Percentiles rank a stretch among this genome's conserved stretches.
phyloP scores from a whole-genome alignment of 1,140 invertebrate species.

The Belonocnema kinseyi region DNA sequence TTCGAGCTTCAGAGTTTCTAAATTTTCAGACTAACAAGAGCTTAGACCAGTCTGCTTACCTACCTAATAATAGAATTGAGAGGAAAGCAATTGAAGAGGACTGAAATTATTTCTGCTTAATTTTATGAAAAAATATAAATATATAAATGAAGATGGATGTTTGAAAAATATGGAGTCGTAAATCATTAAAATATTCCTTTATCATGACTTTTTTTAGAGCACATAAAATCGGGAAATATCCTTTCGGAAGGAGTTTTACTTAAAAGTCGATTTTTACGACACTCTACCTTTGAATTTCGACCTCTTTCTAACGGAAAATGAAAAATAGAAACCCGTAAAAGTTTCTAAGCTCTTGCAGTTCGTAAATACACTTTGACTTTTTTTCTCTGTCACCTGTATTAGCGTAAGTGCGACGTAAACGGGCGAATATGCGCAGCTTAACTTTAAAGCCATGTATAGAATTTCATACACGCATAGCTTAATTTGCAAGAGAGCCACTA shows the following conservation, averaged over 20 bases:
- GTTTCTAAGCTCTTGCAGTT: background rate
- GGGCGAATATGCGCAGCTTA: background rate
- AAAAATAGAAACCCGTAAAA: conserved; percentile 8
- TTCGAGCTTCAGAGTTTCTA: too few relatives aligned
- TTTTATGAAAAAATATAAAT: too few relatives aligned
- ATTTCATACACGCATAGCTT: conserved; percentile 17
- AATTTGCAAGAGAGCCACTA: background rate
- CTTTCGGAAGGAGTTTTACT: conserved; percentile 10
- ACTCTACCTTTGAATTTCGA: conserved; percentile 8
- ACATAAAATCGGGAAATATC: background rate
- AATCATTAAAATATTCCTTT: too few relatives aligned
- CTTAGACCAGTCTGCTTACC: too few relatives aligned
- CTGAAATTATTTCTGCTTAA: too few relatives aligned
- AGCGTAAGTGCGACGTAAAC: conserved; percentile 8
- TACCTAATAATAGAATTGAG: too few relatives aligned
- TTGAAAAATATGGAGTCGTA: too few relatives aligned
- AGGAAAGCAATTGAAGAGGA: too few relatives aligned
- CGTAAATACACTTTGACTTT: conserved; percentile 15
- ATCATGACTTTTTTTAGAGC: background rate
- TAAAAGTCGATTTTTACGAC: conserved; percentile 15
- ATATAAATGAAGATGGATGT: too few relatives aligned
- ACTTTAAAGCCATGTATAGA: background rate
- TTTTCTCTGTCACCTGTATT: conserved; percentile 6
- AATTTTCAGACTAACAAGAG: too few relatives aligned
- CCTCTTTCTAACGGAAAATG: background rate